Evolutionary conservation across 2,888 invertebrate species (phyloP), one percentile per base, ranked within the genome.

Genomic region (Parnassius smintheus): DNA sequence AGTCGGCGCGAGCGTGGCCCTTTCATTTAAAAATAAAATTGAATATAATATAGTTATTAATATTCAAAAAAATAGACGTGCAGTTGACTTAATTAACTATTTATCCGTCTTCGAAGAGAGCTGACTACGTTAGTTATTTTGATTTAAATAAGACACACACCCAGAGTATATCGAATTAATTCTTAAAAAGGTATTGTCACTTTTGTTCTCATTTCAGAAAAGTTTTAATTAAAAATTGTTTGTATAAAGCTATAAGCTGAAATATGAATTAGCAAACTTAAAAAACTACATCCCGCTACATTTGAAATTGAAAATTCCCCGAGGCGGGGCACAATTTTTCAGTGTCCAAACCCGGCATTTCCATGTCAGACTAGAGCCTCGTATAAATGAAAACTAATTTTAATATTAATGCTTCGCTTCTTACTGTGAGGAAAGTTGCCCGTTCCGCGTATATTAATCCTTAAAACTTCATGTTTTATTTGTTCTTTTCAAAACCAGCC

Each of bases 321-420:
- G 64, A 69, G 71, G 74, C 65, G 71, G 69, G 64, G 64, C 69
- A 74, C 75, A 81, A 85, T 86, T 81, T 85, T 82, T 86, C 85
- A 85, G 72, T 74, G 85, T 85, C 86, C 71, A 71, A 72, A 76
- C 73, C 70, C 72, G 69, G 72, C 72, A 74, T 71, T 73, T 68
- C 63, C 72, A 62, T 74, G 78, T 81, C 81, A 76, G 75, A 69
- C 71, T 72, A 73, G 77, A 78, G 72, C 79, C 78, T 65, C 70
- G 76, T 75, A 80, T 78, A 83, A 84, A 86, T 85, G 81, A 80
- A 83, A 85, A 85, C 83, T 85, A 85, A 86, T 86, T 86, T 85
- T 80, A 86, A 84, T 85, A 85, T 83, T 83, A 82, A 85, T 79
- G 77, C 75, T 69, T 69, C 70, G 71, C 69, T 64, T 71, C 72